Evolutionary conservation across 2,113 vertebrate species (phyloP), one percentile per base, ranked within the genome.

Genomic region (Calyptommatus sinebrachiatus): DNA sequence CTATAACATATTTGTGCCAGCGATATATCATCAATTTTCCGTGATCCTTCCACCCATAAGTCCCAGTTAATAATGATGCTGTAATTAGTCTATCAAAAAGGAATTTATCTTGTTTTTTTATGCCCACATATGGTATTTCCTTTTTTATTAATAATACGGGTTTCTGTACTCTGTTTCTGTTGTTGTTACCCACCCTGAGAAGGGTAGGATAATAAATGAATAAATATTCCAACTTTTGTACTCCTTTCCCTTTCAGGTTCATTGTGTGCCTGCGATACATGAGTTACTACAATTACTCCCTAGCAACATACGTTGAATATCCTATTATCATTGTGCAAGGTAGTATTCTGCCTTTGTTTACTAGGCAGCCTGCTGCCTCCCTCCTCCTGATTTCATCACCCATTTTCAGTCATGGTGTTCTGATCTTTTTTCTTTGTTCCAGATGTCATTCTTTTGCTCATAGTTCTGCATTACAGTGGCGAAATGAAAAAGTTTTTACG

Each of bases 221-320:
- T 41, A 41, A 41, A 41, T 41, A 41, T 5, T 41, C 35, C 35
- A 41, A 41, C 5, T 41, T 41, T 41, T 41, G 35, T 90, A 81
- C 84, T 10, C 80, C 9, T 77, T 73, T 79, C 71, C 77, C 20
- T 85, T 89, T 71, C 81, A 99, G 98, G 85, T 97, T 95, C 91
- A 93, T 99, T 76, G 97, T 98, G 73, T 98, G 97, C 85, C 94
- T 99, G n/a, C 96, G 96, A 2, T 99, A 99, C 92, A 97, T 98
- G 89, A 95, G 95, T 89, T 98, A 98, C 89, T 97, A 99, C 2
- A 91, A 88, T 75, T 97, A 98, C 90, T 97, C 98, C 1, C 91
- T 95, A 46, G 93, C 96, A 73, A 97, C 97, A 0, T 99, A 97
- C 87, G 91, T 99, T 93, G 98, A 99, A 79, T 98, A 97, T 88